Percentiles rank a stretch among this genome's conserved stretches.
Evolutionary conservation across 1,140 invertebrate species (phyloP).

Genomic region (Theocolax elegans): DNA sequence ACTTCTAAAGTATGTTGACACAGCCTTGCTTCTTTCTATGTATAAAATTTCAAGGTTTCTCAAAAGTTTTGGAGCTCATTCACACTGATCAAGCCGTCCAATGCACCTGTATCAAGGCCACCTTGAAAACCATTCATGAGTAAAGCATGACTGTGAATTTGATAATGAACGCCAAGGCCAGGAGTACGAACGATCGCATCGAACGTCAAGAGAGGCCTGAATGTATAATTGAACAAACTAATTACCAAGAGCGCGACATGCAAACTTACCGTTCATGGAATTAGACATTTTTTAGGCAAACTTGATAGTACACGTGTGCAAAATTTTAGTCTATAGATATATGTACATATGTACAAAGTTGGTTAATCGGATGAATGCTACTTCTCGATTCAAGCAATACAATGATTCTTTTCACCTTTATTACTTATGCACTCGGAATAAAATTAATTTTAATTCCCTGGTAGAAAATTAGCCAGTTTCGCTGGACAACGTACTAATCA

Average conservation of each 20-base stretch:
- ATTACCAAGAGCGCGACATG: conserved; percentile 52
- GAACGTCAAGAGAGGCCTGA: conserved; percentile 12
- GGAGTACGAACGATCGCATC: conserved; percentile 3
- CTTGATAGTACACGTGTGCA: too few relatives aligned
- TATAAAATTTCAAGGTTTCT: conserved; percentile 17
- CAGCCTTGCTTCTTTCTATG: background rate
- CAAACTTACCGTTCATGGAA: too few relatives aligned
- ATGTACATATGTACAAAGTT: too few relatives aligned
- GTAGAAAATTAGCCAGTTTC: too few relatives aligned
- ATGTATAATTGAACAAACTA: conserved; percentile 56
- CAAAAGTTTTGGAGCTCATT: conserved; percentile 13
- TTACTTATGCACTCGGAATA: too few relatives aligned
- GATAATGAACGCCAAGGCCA: conserved; percentile 4
- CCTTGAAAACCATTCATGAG: conserved; percentile 11
- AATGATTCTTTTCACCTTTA: too few relatives aligned
- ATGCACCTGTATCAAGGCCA: conserved; percentile 7
- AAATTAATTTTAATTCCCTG: too few relatives aligned
- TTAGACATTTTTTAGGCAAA: too few relatives aligned
- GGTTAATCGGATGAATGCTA: too few relatives aligned
- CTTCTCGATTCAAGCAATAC: too few relatives aligned
- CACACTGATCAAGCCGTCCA: background rate
- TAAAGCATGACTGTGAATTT: background rate
- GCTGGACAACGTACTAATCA: too few relatives aligned
- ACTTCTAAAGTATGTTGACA: background rate
- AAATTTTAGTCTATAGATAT: too few relatives aligned